phyloP scores from a whole-genome alignment of 2,113 vertebrate species.

The Ctenomys sociabilis region DNA sequence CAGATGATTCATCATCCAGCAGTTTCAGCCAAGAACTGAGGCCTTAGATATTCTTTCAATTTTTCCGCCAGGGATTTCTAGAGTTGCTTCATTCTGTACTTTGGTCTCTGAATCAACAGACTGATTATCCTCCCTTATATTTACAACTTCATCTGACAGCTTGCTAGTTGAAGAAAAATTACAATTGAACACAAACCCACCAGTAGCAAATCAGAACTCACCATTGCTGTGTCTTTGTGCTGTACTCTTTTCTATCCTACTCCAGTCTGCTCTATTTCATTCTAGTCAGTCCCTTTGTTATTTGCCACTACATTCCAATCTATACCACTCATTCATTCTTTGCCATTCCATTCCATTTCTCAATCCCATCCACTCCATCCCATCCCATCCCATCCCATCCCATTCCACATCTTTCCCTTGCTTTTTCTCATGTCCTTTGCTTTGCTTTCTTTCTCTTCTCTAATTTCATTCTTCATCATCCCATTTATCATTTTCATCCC shows the following conservation, averaged over 20 bases:
- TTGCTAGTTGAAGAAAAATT: neutral
- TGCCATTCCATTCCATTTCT: neutral
- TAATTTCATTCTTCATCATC: neutral
- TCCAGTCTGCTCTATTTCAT: neutral
- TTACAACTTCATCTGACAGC: neutral
- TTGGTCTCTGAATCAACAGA: neutral
- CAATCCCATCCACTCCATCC: neutral
- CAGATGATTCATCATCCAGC: neutral
- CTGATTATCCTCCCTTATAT: neutral
- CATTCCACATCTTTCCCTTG: neutral
- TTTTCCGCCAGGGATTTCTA: neutral
- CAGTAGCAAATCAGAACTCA: neutral
- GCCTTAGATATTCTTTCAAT: rapidly evolving
- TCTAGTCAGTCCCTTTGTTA: neutral
- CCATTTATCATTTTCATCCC: neutral
- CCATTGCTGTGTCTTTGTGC: neutral
- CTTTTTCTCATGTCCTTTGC: neutral
- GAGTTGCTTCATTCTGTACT: neutral
- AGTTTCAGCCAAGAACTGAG: neutral
- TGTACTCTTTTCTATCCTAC: rapidly evolving
- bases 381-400: rapidly evolving
- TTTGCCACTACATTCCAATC: neutral
- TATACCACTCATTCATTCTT: neutral
- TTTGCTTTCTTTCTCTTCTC: neutral
- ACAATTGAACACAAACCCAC: neutral